Conservation (phyloP, 2,888 invertebrate species). For the Pediacus dermestoides region DNA sequence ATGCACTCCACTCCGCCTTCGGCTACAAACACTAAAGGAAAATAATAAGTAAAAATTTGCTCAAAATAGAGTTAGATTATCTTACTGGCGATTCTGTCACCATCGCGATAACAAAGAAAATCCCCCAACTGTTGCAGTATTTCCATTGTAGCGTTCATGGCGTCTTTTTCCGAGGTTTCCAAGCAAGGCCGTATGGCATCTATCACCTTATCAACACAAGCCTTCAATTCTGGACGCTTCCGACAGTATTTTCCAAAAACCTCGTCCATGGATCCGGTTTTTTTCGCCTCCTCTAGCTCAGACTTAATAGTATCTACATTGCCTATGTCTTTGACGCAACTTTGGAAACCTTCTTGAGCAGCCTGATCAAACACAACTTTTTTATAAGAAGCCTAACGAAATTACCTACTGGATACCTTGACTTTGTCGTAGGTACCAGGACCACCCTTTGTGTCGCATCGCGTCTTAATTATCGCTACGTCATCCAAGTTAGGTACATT, state of each 20-base stretch:
- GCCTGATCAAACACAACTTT: slow-evolving; percentile 21
- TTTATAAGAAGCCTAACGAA: slow-evolving; percentile 4
- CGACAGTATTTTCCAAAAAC: slow-evolving; percentile 56
- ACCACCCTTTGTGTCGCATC: slow-evolving; percentile 50
- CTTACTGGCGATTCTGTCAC: slow-evolving; percentile 57
- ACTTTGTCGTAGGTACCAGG: slow-evolving; percentile 43
- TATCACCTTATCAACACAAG: slow-evolving; percentile 50
- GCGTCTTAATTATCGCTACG: slow-evolving; percentile 43
- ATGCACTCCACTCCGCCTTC: slow-evolving; percentile 56
- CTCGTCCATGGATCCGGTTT: slow-evolving; percentile 54
- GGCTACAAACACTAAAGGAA: slow-evolving; percentile 54
- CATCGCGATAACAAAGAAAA: slow-evolving; percentile 56
- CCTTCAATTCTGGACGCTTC: slow-evolving; percentile 47
- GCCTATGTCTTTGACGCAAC: slow-evolving; percentile 59
- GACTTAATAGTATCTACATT: slow-evolving; percentile 56
- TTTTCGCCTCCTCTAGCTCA: slow-evolving; percentile 53
- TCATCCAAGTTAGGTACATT: slow-evolving; percentile 43
- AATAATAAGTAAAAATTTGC: not conserved
- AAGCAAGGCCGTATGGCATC: slow-evolving; percentile 50
- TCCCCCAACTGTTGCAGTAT: slow-evolving; percentile 51
- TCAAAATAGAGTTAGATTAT: slow-evolving; percentile 2
- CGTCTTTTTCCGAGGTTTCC: slow-evolving; percentile 48
- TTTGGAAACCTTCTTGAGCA: slow-evolving; percentile 45
- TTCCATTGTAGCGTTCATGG: slow-evolving; percentile 47
- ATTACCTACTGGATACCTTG: slow-evolving; percentile 29